Percentiles rank a stretch among this genome's conserved stretches.
Conservation (phyloP, 2,113 vertebrate genomes). For the Lophochroa leadbeateri region DNA sequence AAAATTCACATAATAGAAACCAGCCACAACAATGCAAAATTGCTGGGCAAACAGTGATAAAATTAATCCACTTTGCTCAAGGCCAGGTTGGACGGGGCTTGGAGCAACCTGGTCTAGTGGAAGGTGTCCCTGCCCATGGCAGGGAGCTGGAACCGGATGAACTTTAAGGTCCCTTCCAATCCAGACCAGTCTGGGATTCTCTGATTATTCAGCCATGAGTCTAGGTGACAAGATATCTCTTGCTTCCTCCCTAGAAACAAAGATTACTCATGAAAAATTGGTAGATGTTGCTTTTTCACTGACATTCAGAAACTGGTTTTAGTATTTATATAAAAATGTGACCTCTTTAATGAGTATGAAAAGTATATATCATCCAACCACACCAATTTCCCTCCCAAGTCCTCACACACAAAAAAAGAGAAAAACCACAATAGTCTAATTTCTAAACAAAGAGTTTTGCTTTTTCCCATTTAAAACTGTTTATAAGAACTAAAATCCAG, state of each 20-base stretch:
- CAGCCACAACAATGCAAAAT: accelerated
- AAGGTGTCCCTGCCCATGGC: neutral
- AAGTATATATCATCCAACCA: neutral
- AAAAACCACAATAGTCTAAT: conserved; percentile 22
- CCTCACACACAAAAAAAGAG: neutral
- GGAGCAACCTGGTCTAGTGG: neutral
- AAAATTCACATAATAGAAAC: neutral
- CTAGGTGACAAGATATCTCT: neutral
- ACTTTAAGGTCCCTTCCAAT: neutral
- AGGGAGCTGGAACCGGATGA: neutral
- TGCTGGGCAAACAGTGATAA: neutral
- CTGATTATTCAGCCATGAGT: neutral
- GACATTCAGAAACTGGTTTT: neutral
- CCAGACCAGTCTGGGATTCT: neutral
- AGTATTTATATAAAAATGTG: neutral
- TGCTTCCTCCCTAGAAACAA: neutral
- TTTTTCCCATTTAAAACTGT: conserved; percentile 20
- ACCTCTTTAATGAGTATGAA: neutral
- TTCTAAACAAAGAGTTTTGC: conserved; percentile 26
- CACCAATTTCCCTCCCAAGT: neutral
- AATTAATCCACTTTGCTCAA: neutral
- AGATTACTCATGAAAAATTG: neutral
- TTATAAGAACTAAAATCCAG: conserved; percentile 31
- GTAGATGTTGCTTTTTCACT: neutral
- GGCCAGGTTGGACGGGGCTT: neutral